Evolutionary conservation across 2,797 vertebrate genomes (phyloP).

Genomic region (Anabas testudineus): DNA sequence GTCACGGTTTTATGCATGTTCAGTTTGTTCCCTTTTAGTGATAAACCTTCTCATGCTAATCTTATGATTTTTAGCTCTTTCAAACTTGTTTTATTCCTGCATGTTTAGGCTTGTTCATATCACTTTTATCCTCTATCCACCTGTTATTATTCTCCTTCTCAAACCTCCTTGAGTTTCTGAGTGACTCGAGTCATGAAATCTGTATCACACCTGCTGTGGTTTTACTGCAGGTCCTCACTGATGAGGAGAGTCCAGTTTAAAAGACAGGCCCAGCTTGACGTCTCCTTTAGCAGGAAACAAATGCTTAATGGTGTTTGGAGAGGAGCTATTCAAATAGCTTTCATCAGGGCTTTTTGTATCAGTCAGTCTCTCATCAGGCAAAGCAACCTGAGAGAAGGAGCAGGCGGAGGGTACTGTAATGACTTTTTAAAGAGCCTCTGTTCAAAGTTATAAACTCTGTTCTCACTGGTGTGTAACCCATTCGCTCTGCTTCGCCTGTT

Average conservation of each 20-base stretch:
- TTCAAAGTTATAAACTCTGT: constrained; percentile 63
- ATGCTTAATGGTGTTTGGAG: constrained; percentile 66
- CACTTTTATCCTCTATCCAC: not conserved
- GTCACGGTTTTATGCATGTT: not conserved
- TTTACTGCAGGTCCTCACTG: constrained; percentile 39
- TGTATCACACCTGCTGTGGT: constrained; percentile 46
- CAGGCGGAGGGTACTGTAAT: constrained; percentile 40
- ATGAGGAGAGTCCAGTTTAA: constrained; percentile 50
- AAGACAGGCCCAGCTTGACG: constrained; percentile 46
- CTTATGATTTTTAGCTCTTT: not conserved
- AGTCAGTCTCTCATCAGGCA: constrained; percentile 26
- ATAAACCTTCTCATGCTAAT: not conserved
- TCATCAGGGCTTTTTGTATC: constrained; percentile 59
- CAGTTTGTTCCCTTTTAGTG: not conserved
- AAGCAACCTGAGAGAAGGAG: constrained; percentile 7
- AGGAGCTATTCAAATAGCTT: constrained; percentile 60
- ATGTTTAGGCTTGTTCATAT: not conserved
- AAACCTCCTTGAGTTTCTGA: not conserved
- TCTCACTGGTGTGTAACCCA: constrained; percentile 57
- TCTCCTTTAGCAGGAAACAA: constrained; percentile 63
- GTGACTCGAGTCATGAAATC: constrained; percentile 19
- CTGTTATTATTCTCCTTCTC: constrained; percentile 5
- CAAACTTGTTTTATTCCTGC: not conserved
- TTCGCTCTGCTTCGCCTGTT: constrained; percentile 53
- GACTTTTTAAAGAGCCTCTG: constrained; percentile 75